Conservation (phyloP, 2,797 vertebrate species). For the Clarias laeviceps region DNA sequence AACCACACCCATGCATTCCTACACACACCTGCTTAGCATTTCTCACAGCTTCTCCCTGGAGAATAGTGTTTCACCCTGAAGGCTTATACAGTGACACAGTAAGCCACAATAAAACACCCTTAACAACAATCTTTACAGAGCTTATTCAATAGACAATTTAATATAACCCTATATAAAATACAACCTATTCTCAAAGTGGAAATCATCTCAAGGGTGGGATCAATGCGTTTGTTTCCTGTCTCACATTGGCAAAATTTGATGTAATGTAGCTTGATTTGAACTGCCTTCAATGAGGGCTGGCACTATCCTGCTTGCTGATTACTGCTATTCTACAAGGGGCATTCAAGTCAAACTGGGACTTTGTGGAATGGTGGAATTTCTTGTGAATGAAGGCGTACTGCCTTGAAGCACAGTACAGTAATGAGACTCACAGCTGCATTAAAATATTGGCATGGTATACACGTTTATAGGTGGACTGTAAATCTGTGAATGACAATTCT, state of each 20-base stretch:
- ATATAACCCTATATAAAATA: neutral
- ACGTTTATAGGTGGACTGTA: too few relatives aligned
- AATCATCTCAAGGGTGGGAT: neutral
- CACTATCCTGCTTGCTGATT: neutral
- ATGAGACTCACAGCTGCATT: too few relatives aligned
- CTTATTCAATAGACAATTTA: neutral
- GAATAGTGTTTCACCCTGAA: constrained; percentile 3
- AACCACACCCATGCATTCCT: constrained; percentile 56
- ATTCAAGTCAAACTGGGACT: too few relatives aligned
- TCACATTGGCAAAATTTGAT: constrained; percentile 2
- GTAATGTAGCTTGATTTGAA: too few relatives aligned
- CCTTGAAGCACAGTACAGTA: too few relatives aligned
- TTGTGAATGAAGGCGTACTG: too few relatives aligned
- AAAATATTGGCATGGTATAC: too few relatives aligned
- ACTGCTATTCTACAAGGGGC: neutral
- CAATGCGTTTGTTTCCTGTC: constrained; percentile 15
- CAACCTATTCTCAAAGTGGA: neutral
- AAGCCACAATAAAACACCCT: neutral
- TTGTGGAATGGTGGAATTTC: too few relatives aligned
- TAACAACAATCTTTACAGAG: constrained; percentile 8
- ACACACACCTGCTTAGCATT: constrained; percentile 43
- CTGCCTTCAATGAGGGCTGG: neutral
- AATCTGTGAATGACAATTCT: too few relatives aligned
- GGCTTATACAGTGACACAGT: constrained; percentile 5
- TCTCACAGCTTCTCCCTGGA: constrained; percentile 33